phyloP scores from a whole-genome alignment of 2,797 vertebrate genomes.

The Iguana delicatissima region DNA sequence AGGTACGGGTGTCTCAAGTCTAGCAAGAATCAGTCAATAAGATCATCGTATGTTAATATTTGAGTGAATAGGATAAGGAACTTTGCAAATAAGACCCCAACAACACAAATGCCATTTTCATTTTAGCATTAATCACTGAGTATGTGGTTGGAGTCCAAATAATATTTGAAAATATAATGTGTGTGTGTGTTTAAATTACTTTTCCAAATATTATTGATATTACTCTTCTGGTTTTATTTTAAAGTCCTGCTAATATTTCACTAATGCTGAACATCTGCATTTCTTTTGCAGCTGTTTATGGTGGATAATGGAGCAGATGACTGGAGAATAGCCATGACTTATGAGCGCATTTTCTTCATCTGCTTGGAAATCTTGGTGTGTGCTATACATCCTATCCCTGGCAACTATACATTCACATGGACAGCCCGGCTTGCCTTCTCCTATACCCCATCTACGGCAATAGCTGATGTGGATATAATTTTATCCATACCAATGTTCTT shows the following conservation, averaged over 20 bases:
- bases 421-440: slow-evolving; percentile 97
- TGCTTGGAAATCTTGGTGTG: slow-evolving; percentile 99
- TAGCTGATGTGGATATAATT: slow-evolving; percentile 99
- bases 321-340: slow-evolving; percentile 99
- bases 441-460: slow-evolving; percentile 93
- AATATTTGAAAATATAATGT: not conserved
- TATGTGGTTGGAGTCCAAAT: not conserved
- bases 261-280: slow-evolving; percentile 78
- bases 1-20: not conserved
- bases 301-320: slow-evolving; percentile 99
- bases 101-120: not conserved
- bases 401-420: slow-evolving; percentile 99
- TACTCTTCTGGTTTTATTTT: slow-evolving; percentile 48
- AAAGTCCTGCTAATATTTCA: slow-evolving; percentile 53
- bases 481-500: slow-evolving; percentile 99
- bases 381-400: slow-evolving; percentile 99
- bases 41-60: not conserved
- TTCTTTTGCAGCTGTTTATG: slow-evolving; percentile 95
- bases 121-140: not conserved
- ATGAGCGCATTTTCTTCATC: slow-evolving; percentile 99
- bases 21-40: not conserved
- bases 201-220: slow-evolving; percentile 37
- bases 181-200: not conserved
- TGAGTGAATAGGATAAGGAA: slow-evolving; percentile 22
- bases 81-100: not conserved